A percentile compares a stretch with the other conserved stretches of the same genome.
Conservation (phyloP, 2,888 invertebrate genomes). For the Drosophila borealis region DNA sequence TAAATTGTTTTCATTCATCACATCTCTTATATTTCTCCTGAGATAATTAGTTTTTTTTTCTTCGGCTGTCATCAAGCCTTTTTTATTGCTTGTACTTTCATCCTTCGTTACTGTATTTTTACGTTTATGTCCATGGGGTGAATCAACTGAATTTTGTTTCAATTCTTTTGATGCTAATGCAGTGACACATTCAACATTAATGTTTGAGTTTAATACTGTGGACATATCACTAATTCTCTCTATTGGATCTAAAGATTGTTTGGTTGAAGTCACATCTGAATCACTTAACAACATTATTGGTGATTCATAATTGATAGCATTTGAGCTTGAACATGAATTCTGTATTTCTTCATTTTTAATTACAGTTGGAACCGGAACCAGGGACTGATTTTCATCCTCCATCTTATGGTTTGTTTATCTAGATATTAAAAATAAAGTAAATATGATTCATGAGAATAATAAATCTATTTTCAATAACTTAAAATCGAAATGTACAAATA, state of each 20-base stretch:
- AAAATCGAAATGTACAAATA: background rate
- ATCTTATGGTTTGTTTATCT: slow-evolving; percentile 35
- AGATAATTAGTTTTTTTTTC: slow-evolving; percentile 86
- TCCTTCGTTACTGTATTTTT: slow-evolving; percentile 57
- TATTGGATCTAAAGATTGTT: slow-evolving; percentile 15
- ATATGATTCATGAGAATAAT: background rate
- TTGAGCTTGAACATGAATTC: slow-evolving; percentile 22
- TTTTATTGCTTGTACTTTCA: slow-evolving; percentile 57
- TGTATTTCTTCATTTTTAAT: slow-evolving; percentile 27
- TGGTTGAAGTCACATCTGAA: slow-evolving; percentile 12
- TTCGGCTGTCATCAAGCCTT: slow-evolving; percentile 60
- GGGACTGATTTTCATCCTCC: slow-evolving; percentile 40
- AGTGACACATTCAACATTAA: slow-evolving; percentile 27
- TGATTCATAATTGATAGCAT: slow-evolving; percentile 35
- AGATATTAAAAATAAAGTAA: slow-evolving; percentile 8
- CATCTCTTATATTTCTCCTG: slow-evolving; percentile 95
- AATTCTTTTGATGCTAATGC: slow-evolving; percentile 29
- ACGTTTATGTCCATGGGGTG: slow-evolving; percentile 40
- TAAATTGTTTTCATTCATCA: slow-evolving; percentile 96
- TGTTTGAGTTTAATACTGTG: slow-evolving; percentile 33
- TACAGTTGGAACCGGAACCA: slow-evolving; percentile 23
- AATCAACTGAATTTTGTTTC: slow-evolving; percentile 17
- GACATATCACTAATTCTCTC: slow-evolving; percentile 28
- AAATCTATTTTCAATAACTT: background rate
- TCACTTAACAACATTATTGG: slow-evolving; percentile 31